Conservation (phyloP, 2,888 invertebrate genomes). For the Phalera bucephala region DNA sequence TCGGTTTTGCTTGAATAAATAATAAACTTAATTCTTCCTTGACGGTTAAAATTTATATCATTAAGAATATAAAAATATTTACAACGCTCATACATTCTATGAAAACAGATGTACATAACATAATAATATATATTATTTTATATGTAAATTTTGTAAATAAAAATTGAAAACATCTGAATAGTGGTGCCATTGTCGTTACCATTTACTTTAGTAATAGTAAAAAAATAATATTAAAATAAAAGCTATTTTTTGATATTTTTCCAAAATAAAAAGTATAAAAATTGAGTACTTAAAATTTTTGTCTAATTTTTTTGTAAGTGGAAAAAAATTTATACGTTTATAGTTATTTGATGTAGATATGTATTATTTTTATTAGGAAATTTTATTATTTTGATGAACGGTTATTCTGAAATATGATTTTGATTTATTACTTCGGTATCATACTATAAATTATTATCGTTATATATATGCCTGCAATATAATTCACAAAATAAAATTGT, state of each 20-base stretch:
- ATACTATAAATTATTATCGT: too few relatives aligned
- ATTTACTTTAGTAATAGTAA: constrained; percentile 48
- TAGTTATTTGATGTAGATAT: constrained; percentile 11
- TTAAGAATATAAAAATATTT: too few relatives aligned
- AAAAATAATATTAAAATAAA: constrained; percentile 17
- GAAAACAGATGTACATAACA: constrained; percentile 20
- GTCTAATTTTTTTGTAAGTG: constrained; percentile 15
- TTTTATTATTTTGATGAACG: not conserved
- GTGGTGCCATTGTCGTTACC: constrained; percentile 78
- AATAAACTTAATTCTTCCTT: too few relatives aligned
- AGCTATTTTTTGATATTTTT: constrained; percentile 46
- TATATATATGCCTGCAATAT: too few relatives aligned
- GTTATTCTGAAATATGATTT: not conserved
- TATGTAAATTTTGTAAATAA: constrained; percentile 23
- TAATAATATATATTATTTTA: too few relatives aligned
- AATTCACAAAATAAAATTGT: too few relatives aligned
- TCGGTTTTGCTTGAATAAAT: too few relatives aligned
- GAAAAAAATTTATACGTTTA: constrained; percentile 11
- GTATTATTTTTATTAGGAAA: not conserved
- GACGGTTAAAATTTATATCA: too few relatives aligned
- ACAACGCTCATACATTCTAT: too few relatives aligned
- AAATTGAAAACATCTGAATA: constrained; percentile 24
- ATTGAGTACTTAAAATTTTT: constrained; percentile 35
- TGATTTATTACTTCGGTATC: too few relatives aligned
- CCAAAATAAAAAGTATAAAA: constrained; percentile 19